Percentiles rank a stretch among this genome's conserved stretches.
Evolutionary conservation across 2,113 vertebrate species (phyloP).

Genomic region (Clarias macrocephalus): DNA sequence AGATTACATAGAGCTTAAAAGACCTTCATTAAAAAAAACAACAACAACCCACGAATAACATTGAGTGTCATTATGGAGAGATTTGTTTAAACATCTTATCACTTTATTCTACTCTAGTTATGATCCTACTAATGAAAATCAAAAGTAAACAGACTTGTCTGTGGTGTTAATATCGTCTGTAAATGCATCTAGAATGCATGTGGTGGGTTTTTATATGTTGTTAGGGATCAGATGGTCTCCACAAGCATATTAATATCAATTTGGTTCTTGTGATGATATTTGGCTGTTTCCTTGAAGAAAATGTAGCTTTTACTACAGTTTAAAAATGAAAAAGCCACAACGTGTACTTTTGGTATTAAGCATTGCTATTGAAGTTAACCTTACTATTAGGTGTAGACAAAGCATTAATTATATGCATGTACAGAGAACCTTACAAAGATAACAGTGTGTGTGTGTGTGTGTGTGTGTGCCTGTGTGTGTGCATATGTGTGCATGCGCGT

Average conservation of each 20-base stretch:
- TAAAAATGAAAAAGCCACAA: neutral
- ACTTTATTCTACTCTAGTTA: neutral
- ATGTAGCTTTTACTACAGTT: neutral
- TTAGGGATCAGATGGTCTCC: neutral
- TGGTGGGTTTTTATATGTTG: neutral
- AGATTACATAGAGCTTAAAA: conserved; percentile 21
- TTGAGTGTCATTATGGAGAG: neutral
- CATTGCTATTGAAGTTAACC: neutral
- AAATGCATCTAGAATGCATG: neutral
- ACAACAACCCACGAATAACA: neutral
- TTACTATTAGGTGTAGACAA: neutral
- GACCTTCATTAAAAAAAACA: neutral
- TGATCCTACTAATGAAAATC: neutral
- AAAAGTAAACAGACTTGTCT: neutral
- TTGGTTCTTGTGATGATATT: neutral
- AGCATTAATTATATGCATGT: neutral
- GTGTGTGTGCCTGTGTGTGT: neutral
- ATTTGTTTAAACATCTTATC: neutral
- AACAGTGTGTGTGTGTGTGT: neutral
- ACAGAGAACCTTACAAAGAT: neutral
- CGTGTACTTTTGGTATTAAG: neutral
- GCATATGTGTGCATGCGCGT: neutral
- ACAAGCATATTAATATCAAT: neutral
- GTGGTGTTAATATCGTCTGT: conserved; percentile 32
- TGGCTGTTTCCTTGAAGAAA: neutral